Evolutionary conservation across 2,888 invertebrate species (phyloP).

Genomic region (Orchesella flavescens): DNA sequence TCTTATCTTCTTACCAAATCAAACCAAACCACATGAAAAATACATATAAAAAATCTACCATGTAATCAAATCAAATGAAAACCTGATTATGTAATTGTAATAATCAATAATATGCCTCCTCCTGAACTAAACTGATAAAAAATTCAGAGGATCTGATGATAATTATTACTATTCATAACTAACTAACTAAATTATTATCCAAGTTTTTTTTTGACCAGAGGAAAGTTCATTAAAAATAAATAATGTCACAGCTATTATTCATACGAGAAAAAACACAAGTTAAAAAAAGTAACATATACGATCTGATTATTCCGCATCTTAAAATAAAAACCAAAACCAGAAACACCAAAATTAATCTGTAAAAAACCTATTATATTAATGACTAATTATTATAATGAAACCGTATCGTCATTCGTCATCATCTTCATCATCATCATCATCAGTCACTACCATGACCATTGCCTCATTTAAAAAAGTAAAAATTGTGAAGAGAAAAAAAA

Average conservation of each 20-base stretch:
- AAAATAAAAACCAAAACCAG: not conserved
- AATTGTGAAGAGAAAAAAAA: not conserved
- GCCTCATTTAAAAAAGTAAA: not conserved
- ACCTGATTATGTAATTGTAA: constrained; percentile 23
- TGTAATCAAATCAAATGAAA: not conserved
- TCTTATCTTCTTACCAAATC: too few species aligned
- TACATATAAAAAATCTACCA: not conserved
- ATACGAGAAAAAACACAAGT: not conserved
- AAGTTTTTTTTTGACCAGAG: constrained; percentile 21
- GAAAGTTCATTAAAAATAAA: constrained; percentile 27
- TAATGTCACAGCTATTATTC: constrained; percentile 35
- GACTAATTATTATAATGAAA: too few species aligned
- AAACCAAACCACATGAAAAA: not conserved
- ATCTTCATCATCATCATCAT: too few species aligned
- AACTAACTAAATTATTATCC: too few species aligned
- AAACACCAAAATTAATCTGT: not conserved
- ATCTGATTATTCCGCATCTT: constrained; percentile 2
- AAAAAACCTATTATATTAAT: too few species aligned
- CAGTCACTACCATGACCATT: too few species aligned
- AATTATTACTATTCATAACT: too few species aligned
- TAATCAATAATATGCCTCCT: constrained; percentile 22
- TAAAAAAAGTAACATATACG: not conserved
- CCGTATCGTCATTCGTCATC: too few species aligned
- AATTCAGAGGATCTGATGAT: constrained; percentile 10
- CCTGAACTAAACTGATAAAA: constrained; percentile 21